Conservation (phyloP, 2,113 vertebrate species). For the Xyrauchen texanus region DNA sequence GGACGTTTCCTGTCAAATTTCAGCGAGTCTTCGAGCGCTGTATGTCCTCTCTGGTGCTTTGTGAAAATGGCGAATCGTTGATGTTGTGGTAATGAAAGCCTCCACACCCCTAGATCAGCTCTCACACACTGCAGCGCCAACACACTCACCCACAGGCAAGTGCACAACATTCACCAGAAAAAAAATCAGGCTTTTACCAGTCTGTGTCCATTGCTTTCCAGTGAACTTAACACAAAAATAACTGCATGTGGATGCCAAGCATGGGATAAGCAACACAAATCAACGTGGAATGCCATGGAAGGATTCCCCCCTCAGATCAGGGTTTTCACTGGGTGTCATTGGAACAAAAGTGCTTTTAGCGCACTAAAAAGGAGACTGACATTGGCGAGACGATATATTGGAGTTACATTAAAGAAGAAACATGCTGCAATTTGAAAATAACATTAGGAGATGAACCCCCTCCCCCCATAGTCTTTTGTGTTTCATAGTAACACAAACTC, state of each 20-base stretch:
- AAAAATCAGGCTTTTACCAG: conserved; percentile 1
- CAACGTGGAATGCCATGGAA: not conserved
- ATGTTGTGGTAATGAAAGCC: conserved; percentile 98
- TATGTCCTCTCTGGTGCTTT: conserved; percentile 87
- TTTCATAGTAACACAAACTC: conserved; percentile 1
- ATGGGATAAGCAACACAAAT: not conserved
- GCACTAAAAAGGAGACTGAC: not conserved
- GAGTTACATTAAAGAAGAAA: conserved; percentile 43
- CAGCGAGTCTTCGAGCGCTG: conserved; percentile 69
- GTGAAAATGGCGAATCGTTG: conserved; percentile 96
- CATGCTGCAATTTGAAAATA: conserved; percentile 38
- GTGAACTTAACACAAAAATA: not conserved
- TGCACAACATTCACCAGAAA: conserved; percentile 57
- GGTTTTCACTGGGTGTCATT: not conserved
- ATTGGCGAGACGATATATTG: conserved; percentile 7
- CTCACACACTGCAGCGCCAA: conserved; percentile 86
- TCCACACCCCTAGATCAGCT: conserved; percentile 94
- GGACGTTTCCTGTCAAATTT: conserved; percentile 65
- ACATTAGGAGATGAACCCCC: conserved; percentile 45
- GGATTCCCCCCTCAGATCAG: not conserved
- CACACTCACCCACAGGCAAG: conserved; percentile 71
- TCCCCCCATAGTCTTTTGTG: conserved; percentile 1
- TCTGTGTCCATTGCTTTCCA: not conserved
- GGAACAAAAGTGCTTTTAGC: not conserved
- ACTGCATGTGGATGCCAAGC: too few species aligned